Percentiles rank a stretch among this genome's conserved stretches.
phyloP scores from a whole-genome alignment of 2,113 vertebrate species.

The Rhinolophus sinicus region DNA sequence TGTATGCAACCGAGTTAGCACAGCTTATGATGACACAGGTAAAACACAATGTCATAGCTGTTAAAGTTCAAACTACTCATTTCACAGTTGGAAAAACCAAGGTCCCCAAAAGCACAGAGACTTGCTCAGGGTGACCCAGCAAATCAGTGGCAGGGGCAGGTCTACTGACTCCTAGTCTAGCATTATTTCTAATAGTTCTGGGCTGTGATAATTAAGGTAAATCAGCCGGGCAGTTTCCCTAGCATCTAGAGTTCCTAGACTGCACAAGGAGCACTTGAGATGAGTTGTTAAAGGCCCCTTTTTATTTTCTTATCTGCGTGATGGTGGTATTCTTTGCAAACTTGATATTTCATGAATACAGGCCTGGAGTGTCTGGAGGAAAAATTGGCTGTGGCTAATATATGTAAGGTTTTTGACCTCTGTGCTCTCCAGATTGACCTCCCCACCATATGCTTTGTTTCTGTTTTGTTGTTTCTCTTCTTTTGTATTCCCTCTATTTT shows the following conservation, averaged over 20 bases:
- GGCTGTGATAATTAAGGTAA: constrained; percentile 62
- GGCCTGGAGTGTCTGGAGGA: neutral
- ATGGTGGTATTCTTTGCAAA: constrained; percentile 49
- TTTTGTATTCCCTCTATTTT: neutral
- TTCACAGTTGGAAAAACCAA: constrained; percentile 49
- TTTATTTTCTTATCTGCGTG: neutral
- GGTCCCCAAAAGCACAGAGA: neutral
- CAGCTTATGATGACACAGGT: constrained; percentile 17
- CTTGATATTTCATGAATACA: constrained; percentile 39
- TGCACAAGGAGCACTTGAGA: constrained; percentile 56
- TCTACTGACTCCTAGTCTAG: constrained; percentile 16
- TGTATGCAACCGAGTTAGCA: constrained; percentile 6
- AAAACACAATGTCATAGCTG: constrained; percentile 9
- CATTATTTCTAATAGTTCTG: constrained; percentile 65
- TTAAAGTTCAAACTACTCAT: constrained; percentile 14
- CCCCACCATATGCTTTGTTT: constrained; percentile 21
- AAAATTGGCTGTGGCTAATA: constrained; percentile 54
- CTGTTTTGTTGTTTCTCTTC: constrained; percentile 26
- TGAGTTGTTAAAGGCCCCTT: neutral
- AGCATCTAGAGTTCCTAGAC: constrained; percentile 57
- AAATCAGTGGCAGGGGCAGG: constrained; percentile 38
- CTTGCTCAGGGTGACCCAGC: constrained; percentile 51
- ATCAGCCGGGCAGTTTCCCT: constrained; percentile 52
- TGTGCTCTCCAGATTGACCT: constrained; percentile 34
- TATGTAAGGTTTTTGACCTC: constrained; percentile 52